phyloP scores from a whole-genome alignment of 2,888 invertebrate genomes.

The Pelosia muscerda region DNA sequence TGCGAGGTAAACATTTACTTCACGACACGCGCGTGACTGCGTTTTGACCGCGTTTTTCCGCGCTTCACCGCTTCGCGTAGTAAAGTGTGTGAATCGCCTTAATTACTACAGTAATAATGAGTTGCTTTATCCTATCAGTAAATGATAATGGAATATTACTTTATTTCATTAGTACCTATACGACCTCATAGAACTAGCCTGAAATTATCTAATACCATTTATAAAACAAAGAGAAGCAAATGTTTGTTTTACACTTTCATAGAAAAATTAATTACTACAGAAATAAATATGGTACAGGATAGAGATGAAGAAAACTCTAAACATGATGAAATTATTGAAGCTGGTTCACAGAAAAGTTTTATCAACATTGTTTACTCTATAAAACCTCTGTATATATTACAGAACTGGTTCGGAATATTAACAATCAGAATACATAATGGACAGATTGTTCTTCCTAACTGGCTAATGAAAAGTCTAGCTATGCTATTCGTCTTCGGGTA shows the following conservation, averaged over 20 bases:
- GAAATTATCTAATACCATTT: slow-evolving; percentile 11
- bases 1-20: no score
- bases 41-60: no score
- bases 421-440: slow-evolving; percentile 54
- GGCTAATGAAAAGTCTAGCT: slow-evolving; percentile 54
- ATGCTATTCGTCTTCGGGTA: slow-evolving; percentile 38
- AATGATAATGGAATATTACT: slow-evolving; percentile 34
- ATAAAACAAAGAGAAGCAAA: not conserved
- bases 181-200: not conserved
- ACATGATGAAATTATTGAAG: slow-evolving; percentile 20
- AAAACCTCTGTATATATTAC: slow-evolving; percentile 54
- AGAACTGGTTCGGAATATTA: slow-evolving; percentile 64
- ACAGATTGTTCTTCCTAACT: slow-evolving; percentile 46
- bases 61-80: no score
- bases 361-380: slow-evolving; percentile 45
- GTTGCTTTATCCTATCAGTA: slow-evolving; percentile 35
- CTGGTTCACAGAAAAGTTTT: slow-evolving; percentile 33
- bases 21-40: no score
- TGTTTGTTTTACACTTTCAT: not conserved
- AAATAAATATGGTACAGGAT: slow-evolving; percentile 28
- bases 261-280: not conserved
- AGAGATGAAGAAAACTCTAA: slow-evolving; percentile 18
- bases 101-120: slow-evolving; percentile 28
- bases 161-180: slow-evolving; percentile 17
- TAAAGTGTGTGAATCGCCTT: no score